A percentile compares a stretch with the other conserved stretches of the same genome.
Evolutionary conservation across 2,113 vertebrate genomes (phyloP).

Genomic region (Prietella phreatophila): DNA sequence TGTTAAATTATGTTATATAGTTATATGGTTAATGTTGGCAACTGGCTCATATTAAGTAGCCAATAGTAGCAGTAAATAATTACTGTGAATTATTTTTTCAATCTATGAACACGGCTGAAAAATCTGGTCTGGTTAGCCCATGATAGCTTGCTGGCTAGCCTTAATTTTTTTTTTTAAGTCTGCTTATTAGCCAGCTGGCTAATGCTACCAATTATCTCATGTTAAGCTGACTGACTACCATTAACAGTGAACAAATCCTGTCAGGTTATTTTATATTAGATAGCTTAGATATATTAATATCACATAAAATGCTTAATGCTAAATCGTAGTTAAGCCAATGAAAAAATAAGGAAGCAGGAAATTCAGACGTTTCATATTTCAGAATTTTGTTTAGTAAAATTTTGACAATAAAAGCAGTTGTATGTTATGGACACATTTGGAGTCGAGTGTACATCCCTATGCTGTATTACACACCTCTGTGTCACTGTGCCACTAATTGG

Average conservation of each 20-base stretch:
- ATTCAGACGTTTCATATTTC: neutral
- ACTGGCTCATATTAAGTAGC: neutral
- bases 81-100: neutral
- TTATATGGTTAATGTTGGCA: neutral
- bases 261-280: neutral
- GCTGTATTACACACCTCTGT: neutral
- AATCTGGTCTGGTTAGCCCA: neutral
- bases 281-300: neutral
- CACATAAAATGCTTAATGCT: neutral
- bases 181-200: neutral
- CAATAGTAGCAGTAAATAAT: neutral
- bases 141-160: neutral
- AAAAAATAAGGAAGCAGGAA: neutral
- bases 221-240: neutral
- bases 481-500: conserved; percentile 12
- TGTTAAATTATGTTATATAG: neutral
- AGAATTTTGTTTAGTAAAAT: neutral
- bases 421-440: neutral
- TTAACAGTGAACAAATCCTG: neutral
- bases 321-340: neutral
- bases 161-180: neutral
- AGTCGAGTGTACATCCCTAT: neutral
- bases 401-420: neutral
- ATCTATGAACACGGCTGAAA: neutral
- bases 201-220: neutral